Evolutionary conservation across 2,797 vertebrate species (phyloP), one percentile per base, ranked within the genome.

Genomic region (Micrastur ruficollis): DNA sequence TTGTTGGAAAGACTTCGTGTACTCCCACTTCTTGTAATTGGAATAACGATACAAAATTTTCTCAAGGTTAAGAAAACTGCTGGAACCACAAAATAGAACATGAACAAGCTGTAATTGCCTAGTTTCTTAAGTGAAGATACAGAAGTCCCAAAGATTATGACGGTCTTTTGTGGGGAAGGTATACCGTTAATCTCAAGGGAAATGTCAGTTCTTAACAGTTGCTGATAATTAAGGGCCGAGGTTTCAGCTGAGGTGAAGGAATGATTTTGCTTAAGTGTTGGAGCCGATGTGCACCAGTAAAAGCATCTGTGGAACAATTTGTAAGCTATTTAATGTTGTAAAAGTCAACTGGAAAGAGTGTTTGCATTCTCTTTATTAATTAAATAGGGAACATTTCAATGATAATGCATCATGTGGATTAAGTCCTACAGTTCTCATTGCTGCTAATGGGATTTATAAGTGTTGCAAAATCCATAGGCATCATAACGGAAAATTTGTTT

Each of bases 21-120:
- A 34, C 91, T 90, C 87, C 86, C 92, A 78, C 85, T 95, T 85
- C 70, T 74, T 58, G 75, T 86, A 79, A 96, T 96, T 95, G 91
- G 79, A 93, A 80, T 89, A 93, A 80, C 4, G 34, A 62, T 90
- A 72, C 49, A 38, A n/a, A 75, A 75, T 78, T 71, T 88, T 95
- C 65, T 93, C 80, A 71, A 94, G 95, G 89, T 94, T 89, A 89
- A 79, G 81, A 80, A 90, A 95, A 63, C 38, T 83, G 63, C 68
- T 91, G 46, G 74, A 91, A 34, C 42, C 34, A 46, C 61, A 42
- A 79, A 92, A 73, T 6, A 76, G 87, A 96, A 20, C 58, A 20
- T 19, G 67, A 80, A 50, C 73, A 55, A 73, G 44, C 55, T 80
- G 36, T 68, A 81, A 90, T 50, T 82, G 76, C 87, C 53, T 65